Evolutionary conservation across 2,888 invertebrate genomes (phyloP), one percentile per base, ranked within the genome.

Genomic region (Deroplatys truncata): DNA sequence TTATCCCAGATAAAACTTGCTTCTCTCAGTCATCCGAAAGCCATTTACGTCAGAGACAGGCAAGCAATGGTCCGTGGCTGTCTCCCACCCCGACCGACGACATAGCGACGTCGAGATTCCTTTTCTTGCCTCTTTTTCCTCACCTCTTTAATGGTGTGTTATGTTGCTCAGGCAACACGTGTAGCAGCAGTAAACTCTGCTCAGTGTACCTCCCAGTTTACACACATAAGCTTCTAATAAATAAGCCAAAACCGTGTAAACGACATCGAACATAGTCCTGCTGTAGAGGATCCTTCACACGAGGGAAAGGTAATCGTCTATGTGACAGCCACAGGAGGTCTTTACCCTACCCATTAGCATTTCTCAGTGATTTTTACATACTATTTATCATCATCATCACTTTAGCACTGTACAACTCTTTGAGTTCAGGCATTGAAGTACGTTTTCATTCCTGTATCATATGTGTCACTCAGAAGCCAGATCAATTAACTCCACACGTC

Each of bases 1-100:
- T 31, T 84, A 49, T 29, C 49, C 84, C 35, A 88, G 88, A 88
- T 88, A 88, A 88, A 88, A 85, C 28, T 88, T 82, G 72, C 72
- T 56, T 88, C 88, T 25, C 86, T 90, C 88, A 86, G 43, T 90
- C 90, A 88, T 88, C 84, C 83, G 49, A 84, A 90, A 90, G 89
- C 88, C 88, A 88, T 90, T 90, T 90, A 86, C 86, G 90, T 90
- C 90, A 90, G 49, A 90, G 86, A 83, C 90, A 90, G 90, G 56
- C 83, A 84, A 49, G 28, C 56, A 72, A 56, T n/a, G 72, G 28
- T 28, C 86, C 85, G n/a, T 49, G 4, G 85, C 85, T 85, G 85
- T 25, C n/a, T 85, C 43, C 16, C 35, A 15, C n/a, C 43, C 31
- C 20, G 7, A 3, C 56, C 56, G 20, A 43, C 43, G 20, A 20